These are phyloP conservation scores for Tipula confusa DNA, from an alignment of 2,888 invertebrate species.

Conservation along the genomic window DNA sequence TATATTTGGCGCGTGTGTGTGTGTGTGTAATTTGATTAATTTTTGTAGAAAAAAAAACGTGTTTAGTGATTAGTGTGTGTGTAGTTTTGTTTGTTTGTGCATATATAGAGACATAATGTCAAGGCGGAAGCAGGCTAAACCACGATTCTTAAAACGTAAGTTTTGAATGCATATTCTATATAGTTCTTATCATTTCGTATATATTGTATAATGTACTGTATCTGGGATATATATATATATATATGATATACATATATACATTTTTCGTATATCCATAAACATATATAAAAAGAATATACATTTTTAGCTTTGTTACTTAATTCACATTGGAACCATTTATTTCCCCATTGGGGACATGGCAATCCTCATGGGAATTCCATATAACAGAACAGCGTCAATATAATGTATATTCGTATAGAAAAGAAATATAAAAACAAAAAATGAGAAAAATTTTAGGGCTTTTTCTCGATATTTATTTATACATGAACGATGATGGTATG, in stretches of 20 bases:
- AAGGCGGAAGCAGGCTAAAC: slow-evolving; percentile 66
- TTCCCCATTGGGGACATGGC: slow-evolving; percentile 21
- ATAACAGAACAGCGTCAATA: slow-evolving; percentile 29
- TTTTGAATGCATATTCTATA: slow-evolving; percentile 37
- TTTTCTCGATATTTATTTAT: background rate
- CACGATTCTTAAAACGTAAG: slow-evolving; percentile 66
- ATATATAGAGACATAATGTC: slow-evolving; percentile 52
- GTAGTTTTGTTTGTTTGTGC: no score
- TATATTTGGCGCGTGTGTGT: background rate
- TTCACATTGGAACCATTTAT: slow-evolving; percentile 31
- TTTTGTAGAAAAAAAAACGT: background rate
- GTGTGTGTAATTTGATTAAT: background rate
- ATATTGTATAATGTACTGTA: background rate
- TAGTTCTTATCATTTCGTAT: background rate
- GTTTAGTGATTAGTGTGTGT: no score
- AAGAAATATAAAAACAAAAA: slow-evolving; percentile 20
- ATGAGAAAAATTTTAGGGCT: background rate
- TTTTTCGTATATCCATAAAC: background rate
- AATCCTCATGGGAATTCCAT: slow-evolving; percentile 26
- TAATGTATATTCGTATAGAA: slow-evolving; percentile 25
- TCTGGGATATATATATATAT: background rate
- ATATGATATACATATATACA: background rate
- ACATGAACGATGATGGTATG: background rate
- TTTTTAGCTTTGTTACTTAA: slow-evolving; percentile 30
- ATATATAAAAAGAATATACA: background rate